A percentile compares a stretch with the other conserved stretches of the same genome.
Conservation (phyloP, 2,888 invertebrate species). For the Ligdia adustata region DNA sequence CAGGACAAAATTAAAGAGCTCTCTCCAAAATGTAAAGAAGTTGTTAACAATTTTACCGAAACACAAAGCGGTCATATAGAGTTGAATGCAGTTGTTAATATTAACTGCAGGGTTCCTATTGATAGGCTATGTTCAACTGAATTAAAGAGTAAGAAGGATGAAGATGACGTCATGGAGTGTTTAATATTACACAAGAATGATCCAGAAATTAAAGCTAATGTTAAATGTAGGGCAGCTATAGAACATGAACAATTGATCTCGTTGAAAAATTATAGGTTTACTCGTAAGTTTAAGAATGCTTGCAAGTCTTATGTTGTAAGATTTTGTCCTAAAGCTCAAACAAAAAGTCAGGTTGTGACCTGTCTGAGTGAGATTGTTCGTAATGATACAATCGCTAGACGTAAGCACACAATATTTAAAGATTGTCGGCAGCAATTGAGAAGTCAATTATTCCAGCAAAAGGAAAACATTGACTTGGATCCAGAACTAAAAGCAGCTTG, state of each 20-base stretch:
- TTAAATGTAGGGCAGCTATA: slow-evolving; percentile 95
- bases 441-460: slow-evolving; percentile 95
- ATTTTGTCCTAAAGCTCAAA: slow-evolving; percentile 87
- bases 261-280: slow-evolving; percentile 96
- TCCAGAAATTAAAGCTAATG: slow-evolving; percentile 89
- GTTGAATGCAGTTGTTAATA: slow-evolving; percentile 93
- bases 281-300: slow-evolving; percentile 96
- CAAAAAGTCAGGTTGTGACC: slow-evolving; percentile 90
- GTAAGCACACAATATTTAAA: slow-evolving; percentile 91
- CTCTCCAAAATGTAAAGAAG: slow-evolving; percentile 87
- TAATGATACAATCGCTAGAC: slow-evolving; percentile 92
- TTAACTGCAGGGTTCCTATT: slow-evolving; percentile 92
- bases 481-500: slow-evolving; percentile 93
- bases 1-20: slow-evolving; percentile 92
- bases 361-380: slow-evolving; percentile 96
- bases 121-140: slow-evolving; percentile 89
- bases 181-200: slow-evolving; percentile 96
- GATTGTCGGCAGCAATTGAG: slow-evolving; percentile 96
- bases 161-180: slow-evolving; percentile 97
- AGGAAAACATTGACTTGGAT: slow-evolving; percentile 94
- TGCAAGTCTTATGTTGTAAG: slow-evolving; percentile 92
- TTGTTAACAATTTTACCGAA: slow-evolving; percentile 93
- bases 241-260: slow-evolving; percentile 98
- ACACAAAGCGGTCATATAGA: slow-evolving; percentile 94
- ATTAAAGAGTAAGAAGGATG: slow-evolving; percentile 88